phyloP scores from a whole-genome alignment of 64 coral and sea anemone genomes.

The Hydrozoanthus tunicans region DNA sequence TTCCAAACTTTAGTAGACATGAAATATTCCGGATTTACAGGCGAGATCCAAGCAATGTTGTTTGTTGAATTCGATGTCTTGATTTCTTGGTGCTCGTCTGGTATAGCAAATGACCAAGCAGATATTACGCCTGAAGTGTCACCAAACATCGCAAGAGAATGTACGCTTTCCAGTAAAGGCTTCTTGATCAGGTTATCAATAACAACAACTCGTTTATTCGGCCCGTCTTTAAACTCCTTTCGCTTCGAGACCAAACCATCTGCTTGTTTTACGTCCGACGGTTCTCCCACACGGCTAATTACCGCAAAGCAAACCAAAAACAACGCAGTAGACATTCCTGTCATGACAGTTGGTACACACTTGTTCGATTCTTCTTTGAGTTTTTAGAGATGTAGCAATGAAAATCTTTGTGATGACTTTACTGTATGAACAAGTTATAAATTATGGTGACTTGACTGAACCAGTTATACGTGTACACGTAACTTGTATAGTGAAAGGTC shows the following conservation, averaged over 20 bases:
- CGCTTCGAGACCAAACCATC: neutral
- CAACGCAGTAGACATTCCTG: neutral
- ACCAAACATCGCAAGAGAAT: slow-evolving; percentile 41
- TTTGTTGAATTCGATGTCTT: slow-evolving; percentile 51
- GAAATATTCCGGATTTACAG: slow-evolving; percentile 72
- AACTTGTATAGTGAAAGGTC: too few species aligned
- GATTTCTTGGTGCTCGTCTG: slow-evolving; percentile 61
- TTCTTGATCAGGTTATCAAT: slow-evolving; percentile 60
- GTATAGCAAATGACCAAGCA: slow-evolving; percentile 70
- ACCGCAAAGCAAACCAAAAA: slow-evolving; percentile 1
- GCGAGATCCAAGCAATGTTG: slow-evolving; percentile 82
- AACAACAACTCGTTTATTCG: slow-evolving; percentile 54
- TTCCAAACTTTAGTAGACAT: slow-evolving; percentile 66
- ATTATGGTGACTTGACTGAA: too few species aligned
- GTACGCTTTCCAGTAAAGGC: slow-evolving; percentile 19
- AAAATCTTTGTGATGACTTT: neutral
- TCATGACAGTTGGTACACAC: neutral
- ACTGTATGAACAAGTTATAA: too few species aligned
- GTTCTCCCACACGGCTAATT: neutral
- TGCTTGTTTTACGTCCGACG: neutral
- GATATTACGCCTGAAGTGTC: slow-evolving; percentile 69
- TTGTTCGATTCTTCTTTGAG: neutral
- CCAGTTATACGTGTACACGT: too few species aligned
- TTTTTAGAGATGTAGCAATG: neutral
- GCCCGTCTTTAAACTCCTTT: slow-evolving; percentile 53